phyloP scores from a whole-genome alignment of 1,140 invertebrate genomes.

The Diplogasteroides magnus region DNA sequence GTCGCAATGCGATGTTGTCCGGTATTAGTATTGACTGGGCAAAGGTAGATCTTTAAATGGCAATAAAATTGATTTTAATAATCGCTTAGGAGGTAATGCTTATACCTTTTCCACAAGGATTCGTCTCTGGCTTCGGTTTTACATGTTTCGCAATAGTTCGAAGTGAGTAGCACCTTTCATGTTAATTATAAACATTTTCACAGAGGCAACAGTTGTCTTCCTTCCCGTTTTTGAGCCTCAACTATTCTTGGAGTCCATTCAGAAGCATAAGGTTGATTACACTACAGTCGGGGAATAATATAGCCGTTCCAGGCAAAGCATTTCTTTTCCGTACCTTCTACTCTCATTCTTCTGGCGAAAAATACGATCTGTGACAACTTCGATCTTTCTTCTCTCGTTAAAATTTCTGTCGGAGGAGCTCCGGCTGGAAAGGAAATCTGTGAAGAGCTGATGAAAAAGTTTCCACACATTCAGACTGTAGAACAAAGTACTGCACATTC shows the following conservation, averaged over 20 bases:
- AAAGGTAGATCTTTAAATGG: too few relatives aligned
- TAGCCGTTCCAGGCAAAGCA: slow-evolving; percentile 24
- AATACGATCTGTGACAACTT: neutral
- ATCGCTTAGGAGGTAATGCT: too few relatives aligned
- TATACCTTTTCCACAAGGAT: too few relatives aligned
- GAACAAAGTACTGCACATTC: neutral
- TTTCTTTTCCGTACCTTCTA: neutral
- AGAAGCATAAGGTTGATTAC: neutral
- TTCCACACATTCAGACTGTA: neutral
- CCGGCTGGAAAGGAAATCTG: slow-evolving; percentile 5
- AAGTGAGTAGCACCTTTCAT: too few relatives aligned
- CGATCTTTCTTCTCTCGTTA: neutral
- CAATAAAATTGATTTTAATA: too few relatives aligned
- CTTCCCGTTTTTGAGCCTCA: neutral
- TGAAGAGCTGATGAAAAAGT: neutral
- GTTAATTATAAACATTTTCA: too few relatives aligned
- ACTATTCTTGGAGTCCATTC: neutral
- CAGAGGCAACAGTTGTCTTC: neutral
- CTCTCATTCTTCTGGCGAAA: neutral
- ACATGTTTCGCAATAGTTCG: too few relatives aligned
- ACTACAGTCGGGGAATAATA: too few relatives aligned
- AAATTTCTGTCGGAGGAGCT: neutral
- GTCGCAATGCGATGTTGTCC: too few relatives aligned
- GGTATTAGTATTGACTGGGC: too few relatives aligned
- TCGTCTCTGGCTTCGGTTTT: too few relatives aligned